These are phyloP conservation scores for Byasa hedistus DNA, from an alignment of 2,888 invertebrate species.

Conservation along the genomic window DNA sequence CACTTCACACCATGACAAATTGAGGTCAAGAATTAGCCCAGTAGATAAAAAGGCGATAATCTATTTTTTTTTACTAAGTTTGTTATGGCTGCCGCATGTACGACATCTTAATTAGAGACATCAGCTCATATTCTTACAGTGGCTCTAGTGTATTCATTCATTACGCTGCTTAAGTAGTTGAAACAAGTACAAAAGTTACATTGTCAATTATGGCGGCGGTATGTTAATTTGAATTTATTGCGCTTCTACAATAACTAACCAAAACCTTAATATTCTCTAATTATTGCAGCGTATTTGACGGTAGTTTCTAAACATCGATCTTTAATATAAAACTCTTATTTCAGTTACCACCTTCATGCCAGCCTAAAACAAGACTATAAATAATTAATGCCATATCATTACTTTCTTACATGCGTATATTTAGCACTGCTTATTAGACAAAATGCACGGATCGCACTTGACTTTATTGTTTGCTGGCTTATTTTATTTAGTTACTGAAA, in stretches of 20 bases:
- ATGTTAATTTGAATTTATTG: conserved; percentile 8
- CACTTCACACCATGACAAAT: too few relatives aligned
- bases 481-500: conserved; percentile 43
- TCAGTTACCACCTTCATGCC: conserved; percentile 11
- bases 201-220: conserved; percentile 14
- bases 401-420: conserved; percentile 54
- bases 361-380: conserved; percentile 4
- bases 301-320: conserved; percentile 5
- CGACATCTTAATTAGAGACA: conserved; percentile 3
- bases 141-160: conserved; percentile 11
- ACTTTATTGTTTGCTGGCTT: conserved; percentile 68
- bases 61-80: not conserved
- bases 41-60: too few relatives aligned
- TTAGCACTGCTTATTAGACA: conserved; percentile 73
- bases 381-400: conserved; percentile 13
- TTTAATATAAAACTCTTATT: not conserved
- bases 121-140: not conserved
- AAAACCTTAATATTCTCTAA: conserved; percentile 4
- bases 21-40: too few relatives aligned
- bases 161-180: conserved; percentile 6
- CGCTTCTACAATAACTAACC: conserved; percentile 25
- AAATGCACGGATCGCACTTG: conserved; percentile 70
- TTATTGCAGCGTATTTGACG: conserved; percentile 3
- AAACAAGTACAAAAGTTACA: conserved; percentile 2
- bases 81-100: conserved; percentile 17